Conservation (phyloP, 2,113 vertebrate species). For the Mesembrinibis cayennensis region DNA sequence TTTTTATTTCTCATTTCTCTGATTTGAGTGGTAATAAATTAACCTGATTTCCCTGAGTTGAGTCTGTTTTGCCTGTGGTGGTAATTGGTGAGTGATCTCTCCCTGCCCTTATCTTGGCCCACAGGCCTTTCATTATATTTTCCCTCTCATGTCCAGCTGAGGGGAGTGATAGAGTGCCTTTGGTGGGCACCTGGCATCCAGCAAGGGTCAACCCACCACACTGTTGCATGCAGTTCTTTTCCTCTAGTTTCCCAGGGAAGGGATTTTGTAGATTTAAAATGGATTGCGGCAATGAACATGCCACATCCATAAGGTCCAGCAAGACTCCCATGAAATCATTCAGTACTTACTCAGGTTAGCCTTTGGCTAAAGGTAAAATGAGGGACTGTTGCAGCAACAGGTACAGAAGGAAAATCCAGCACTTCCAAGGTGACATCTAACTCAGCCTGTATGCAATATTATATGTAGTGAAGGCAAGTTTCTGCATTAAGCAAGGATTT, state of each 20-base stretch:
- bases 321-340: neutral
- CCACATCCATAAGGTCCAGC: neutral
- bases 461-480: neutral
- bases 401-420: neutral
- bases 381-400: neutral
- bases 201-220: too few relatives aligned
- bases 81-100: too few relatives aligned
- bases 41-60: too few relatives aligned
- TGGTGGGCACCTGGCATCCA: too few relatives aligned
- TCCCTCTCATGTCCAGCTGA: too few relatives aligned
- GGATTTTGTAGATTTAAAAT: neutral
- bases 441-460: neutral
- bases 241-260: neutral
- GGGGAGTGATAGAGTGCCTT: too few relatives aligned
- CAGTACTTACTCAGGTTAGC: neutral
- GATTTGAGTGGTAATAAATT: too few relatives aligned
- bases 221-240: neutral
- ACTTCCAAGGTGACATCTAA: neutral
- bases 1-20: too few relatives aligned
- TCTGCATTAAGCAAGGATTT: neutral
- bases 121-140: too few relatives aligned
- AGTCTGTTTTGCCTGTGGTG: too few relatives aligned
- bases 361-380: neutral
- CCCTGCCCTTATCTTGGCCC: too few relatives aligned
- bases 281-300: neutral